These are phyloP conservation scores for Cryptus viduatorius DNA, from an alignment of 2,888 invertebrate genomes.

Conservation along the genomic window DNA sequence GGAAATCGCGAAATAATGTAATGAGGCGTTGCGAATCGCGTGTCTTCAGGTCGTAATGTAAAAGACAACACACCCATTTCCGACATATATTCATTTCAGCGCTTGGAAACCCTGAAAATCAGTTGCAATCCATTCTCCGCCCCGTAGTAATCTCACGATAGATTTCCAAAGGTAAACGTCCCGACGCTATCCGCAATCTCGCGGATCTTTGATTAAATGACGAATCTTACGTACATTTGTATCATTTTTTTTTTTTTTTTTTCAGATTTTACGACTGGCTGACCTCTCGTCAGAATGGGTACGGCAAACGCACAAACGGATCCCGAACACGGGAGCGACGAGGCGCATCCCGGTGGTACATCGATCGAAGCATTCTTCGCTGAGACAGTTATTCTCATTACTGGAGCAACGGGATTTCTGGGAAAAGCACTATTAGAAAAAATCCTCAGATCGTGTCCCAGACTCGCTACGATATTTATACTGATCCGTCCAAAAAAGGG, in stretches of 20 bases:
- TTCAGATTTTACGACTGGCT: slow-evolving; percentile 67
- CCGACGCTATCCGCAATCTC: too few relatives aligned
- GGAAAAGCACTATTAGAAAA: slow-evolving; percentile 98
- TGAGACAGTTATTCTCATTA: slow-evolving; percentile 86
- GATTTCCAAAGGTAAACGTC: too few relatives aligned
- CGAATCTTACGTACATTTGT: not conserved
- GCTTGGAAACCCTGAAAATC: too few relatives aligned
- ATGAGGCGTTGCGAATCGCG: too few relatives aligned
- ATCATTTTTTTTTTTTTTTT: slow-evolving; percentile 30
- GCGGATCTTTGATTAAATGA: not conserved
- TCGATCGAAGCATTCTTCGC: slow-evolving; percentile 86
- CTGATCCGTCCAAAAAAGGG: slow-evolving; percentile 93
- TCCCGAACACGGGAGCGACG: slow-evolving; percentile 72
- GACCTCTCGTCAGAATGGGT: slow-evolving; percentile 77
- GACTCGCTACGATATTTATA: slow-evolving; percentile 91
- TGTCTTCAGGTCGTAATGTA: too few relatives aligned
- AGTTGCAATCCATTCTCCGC: too few relatives aligned
- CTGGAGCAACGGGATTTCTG: slow-evolving; percentile 94
- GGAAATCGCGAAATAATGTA: too few relatives aligned
- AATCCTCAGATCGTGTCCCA: slow-evolving; percentile 93
- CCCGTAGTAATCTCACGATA: too few relatives aligned
- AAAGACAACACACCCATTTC: too few relatives aligned
- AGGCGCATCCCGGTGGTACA: slow-evolving; percentile 73
- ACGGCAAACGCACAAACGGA: slow-evolving; percentile 78
- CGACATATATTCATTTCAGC: too few relatives aligned